A percentile compares a stretch with the other conserved stretches of the same genome.
Evolutionary conservation across 2,888 invertebrate genomes (phyloP).

Genomic region (Hirudinaria manillensis): DNA sequence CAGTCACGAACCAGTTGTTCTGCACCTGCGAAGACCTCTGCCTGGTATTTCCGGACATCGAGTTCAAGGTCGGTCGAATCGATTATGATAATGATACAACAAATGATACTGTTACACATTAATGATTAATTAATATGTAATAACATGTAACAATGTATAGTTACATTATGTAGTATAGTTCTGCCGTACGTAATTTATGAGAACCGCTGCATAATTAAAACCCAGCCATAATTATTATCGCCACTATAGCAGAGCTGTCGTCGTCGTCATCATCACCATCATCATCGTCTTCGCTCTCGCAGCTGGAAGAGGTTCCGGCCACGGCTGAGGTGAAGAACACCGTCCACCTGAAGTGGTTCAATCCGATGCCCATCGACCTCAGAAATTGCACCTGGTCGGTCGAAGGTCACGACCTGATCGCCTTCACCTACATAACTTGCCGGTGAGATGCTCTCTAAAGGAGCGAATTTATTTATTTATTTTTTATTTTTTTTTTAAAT

Average conservation of each 20-base stretch:
- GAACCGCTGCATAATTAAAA: no score
- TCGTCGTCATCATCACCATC: background rate
- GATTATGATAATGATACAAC: no score
- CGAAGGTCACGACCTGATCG: constrained; percentile 62
- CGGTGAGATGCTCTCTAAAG: background rate
- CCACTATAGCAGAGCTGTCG: no score
- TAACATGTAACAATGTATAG: no score
- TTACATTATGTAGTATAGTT: no score
- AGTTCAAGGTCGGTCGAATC: constrained; percentile 61
- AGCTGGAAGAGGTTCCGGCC: no score
- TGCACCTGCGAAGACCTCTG: constrained; percentile 77
- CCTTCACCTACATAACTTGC: constrained; percentile 6
- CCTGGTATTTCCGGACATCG: constrained; percentile 67
- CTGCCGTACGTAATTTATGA: no score
- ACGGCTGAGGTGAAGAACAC: no score
- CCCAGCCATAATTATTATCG: no score
- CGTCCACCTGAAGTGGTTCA: constrained; percentile 59
- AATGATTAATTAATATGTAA: no score
- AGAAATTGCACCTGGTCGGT: constrained; percentile 67
- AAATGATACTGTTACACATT: no score
- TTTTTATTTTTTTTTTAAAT: background rate
- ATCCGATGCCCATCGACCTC: constrained; percentile 63
- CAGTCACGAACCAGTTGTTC: constrained; percentile 76
- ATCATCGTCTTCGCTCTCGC: no score
- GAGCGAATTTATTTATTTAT: background rate